These are phyloP conservation scores for Leptodactylus fuscus DNA, from an alignment of 2,113 vertebrate species.

Conservation along the genomic window DNA sequence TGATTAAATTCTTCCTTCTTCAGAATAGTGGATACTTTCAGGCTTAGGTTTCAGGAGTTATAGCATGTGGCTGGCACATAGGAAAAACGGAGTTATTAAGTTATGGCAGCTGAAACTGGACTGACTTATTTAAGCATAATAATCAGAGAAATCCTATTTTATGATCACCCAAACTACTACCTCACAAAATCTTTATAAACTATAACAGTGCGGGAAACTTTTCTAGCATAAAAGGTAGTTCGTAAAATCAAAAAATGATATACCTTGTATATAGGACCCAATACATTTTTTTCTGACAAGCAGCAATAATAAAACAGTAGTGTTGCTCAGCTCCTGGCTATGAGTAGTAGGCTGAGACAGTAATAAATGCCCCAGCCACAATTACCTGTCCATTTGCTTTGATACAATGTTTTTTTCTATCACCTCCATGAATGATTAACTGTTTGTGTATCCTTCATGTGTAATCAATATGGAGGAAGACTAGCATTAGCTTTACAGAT, in stretches of 20 bases:
- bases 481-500: constrained; percentile 80
- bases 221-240: background rate
- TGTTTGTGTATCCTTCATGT: constrained; percentile 74
- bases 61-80: too few species aligned
- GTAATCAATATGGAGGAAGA: constrained; percentile 81
- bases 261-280: background rate
- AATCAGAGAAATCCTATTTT: too few species aligned
- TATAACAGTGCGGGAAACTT: too few species aligned
- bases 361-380: constrained; percentile 66
- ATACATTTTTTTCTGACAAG: constrained; percentile 59
- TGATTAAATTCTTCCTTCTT: too few species aligned
- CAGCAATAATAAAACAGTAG: constrained; percentile 62
- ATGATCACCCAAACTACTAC: background rate
- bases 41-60: too few species aligned
- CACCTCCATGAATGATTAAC: constrained; percentile 75
- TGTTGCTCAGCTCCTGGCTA: constrained; percentile 52
- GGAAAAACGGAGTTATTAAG: too few species aligned
- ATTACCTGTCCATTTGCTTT: constrained; percentile 71
- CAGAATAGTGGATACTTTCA: too few species aligned
- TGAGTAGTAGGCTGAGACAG: constrained; percentile 61
- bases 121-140: too few species aligned
- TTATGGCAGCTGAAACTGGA: too few species aligned
- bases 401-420: constrained; percentile 71
- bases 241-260: background rate
- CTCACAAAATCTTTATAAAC: background rate